These are phyloP conservation scores for Numida meleagris DNA, from an alignment of 2,113 vertebrate species.

Conservation along the genomic window DNA sequence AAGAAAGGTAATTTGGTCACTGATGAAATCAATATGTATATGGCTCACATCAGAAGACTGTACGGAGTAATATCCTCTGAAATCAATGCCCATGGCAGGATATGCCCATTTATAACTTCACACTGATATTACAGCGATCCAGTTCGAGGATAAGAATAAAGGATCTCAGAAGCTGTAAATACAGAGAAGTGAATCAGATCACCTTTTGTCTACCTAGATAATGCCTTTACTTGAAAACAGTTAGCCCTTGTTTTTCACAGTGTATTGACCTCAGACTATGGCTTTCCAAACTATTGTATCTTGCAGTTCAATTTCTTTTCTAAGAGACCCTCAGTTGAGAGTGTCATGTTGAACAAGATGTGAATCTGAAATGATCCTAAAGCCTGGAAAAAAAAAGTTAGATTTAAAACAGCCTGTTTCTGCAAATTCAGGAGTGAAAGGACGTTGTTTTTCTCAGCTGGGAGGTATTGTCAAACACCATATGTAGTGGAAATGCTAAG, in stretches of 20 bases:
- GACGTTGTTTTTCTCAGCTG: neutral
- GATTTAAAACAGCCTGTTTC: neutral
- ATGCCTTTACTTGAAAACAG: neutral
- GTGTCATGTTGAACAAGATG: neutral
- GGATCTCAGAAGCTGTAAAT: neutral
- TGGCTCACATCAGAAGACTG: neutral
- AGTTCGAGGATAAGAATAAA: neutral
- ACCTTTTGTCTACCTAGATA: neutral
- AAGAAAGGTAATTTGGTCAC: slow-evolving; percentile 42
- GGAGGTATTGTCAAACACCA: neutral
- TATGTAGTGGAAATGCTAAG: neutral
- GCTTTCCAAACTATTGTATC: neutral
- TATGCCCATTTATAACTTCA: slow-evolving; percentile 1
- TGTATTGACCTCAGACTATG: neutral
- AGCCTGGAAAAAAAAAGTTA: neutral
- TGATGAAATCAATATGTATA: slow-evolving; percentile 32
- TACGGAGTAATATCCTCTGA: neutral
- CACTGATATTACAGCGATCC: neutral
- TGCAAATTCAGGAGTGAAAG: neutral
- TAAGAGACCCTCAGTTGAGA: neutral
- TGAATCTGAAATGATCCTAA: neutral
- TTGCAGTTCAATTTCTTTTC: neutral
- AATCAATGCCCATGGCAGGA: slow-evolving; percentile 24
- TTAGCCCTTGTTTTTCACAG: neutral
- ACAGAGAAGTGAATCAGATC: neutral